Evolutionary conservation across 2,797 vertebrate species (phyloP).

Genomic region (Helicolenus hilgendorfi): DNA sequence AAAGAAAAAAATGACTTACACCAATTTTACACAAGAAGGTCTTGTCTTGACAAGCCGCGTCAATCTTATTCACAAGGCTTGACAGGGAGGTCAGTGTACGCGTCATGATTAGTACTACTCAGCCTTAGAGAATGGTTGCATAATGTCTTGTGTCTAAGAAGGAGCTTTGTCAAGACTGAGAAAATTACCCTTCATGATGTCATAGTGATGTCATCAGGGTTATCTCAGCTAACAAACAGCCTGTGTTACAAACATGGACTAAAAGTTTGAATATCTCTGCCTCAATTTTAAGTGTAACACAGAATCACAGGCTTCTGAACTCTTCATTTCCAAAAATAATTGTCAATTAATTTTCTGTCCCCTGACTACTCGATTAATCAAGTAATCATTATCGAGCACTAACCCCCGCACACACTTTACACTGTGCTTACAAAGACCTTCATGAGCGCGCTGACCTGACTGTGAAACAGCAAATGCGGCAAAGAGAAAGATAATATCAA

Average conservation of each 20-base stretch:
- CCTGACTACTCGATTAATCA: neutral
- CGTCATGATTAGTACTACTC: neutral
- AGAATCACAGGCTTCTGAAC: neutral
- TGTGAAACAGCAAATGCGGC: conserved; percentile 56
- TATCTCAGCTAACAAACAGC: conserved; percentile 41
- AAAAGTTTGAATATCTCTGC: conserved; percentile 5
- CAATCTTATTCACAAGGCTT: neutral
- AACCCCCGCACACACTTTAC: neutral
- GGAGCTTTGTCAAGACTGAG: conserved; percentile 35
- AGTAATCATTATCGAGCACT: neutral
- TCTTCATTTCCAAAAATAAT: conserved; percentile 6
- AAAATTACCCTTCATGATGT: conserved; percentile 20
- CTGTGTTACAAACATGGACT: conserved; percentile 21
- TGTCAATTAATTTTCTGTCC: conserved; percentile 1
- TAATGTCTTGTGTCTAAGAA: conserved; percentile 31
- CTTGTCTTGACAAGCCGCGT: neutral
- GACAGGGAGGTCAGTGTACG: neutral
- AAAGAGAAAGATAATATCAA: conserved; percentile 74
- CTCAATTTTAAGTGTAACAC: neutral
- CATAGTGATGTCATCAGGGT: conserved; percentile 29
- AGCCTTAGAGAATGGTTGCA: neutral
- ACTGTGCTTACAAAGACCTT: conserved; percentile 32
- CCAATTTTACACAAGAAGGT: neutral
- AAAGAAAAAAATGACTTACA: neutral
- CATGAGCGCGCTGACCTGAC: conserved; percentile 16